Evolutionary conservation across 2,888 invertebrate genomes (phyloP).

Genomic region (Oxyteleia sp.): DNA sequence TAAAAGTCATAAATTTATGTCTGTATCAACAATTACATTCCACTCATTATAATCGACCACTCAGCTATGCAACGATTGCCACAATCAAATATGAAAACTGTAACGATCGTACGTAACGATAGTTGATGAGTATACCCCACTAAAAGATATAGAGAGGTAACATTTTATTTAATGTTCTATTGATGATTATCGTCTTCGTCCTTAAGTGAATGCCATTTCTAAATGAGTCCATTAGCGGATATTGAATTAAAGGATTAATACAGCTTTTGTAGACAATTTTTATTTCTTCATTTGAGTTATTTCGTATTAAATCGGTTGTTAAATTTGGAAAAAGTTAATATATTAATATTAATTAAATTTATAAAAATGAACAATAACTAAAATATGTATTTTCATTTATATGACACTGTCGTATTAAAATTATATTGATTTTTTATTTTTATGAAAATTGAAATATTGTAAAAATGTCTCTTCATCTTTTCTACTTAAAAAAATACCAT

Average conservation of each 20-base stretch:
- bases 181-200: constrained; percentile 80
- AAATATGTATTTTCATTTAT: no score
- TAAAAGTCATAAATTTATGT: constrained; percentile 50
- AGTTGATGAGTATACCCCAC: constrained; percentile 39
- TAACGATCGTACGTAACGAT: constrained; percentile 56
- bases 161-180: constrained; percentile 82
- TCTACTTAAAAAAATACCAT: no score
- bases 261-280: neutral
- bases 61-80: constrained; percentile 85
- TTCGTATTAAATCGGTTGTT: no score
- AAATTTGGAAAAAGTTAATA: no score
- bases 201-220: constrained; percentile 78
- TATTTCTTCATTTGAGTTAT: no score
- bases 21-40: constrained; percentile 77
- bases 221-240: constrained; percentile 34
- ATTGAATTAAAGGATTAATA: constrained; percentile 26
- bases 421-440: no score
- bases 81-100: constrained; percentile 64
- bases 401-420: no score
- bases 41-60: constrained; percentile 84
- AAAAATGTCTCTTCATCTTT: no score
- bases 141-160: constrained; percentile 28
- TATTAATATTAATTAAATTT: no score
- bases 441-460: no score
- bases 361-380: no score